Conservation (phyloP, 2,797 vertebrate species). For the Glyptemys insculpta region DNA sequence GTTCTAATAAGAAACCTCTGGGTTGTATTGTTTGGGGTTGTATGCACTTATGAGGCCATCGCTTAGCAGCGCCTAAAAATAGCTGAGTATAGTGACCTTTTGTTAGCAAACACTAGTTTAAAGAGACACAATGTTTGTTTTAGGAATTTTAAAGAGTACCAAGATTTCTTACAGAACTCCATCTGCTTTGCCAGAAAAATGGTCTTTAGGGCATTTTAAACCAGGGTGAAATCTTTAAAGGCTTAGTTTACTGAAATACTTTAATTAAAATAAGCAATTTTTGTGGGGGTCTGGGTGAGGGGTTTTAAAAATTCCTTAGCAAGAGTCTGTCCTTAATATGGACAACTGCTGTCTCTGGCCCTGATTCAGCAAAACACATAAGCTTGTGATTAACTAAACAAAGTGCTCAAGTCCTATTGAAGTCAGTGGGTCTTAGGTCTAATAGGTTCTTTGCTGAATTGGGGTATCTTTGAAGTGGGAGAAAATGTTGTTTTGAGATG, state of each 20-base stretch:
- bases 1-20: background rate
- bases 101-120: conserved; percentile 9
- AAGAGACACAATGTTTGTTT: conserved; percentile 14
- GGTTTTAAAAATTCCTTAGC: background rate
- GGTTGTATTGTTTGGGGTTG: background rate
- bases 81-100: background rate
- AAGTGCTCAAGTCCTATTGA: background rate
- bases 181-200: background rate
- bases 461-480: background rate
- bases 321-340: background rate
- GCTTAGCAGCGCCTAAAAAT: background rate
- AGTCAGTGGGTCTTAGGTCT: background rate
- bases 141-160: background rate
- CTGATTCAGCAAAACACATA: background rate
- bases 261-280: background rate
- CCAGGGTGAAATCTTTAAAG: background rate
- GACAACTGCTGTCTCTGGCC: background rate
- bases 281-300: background rate
- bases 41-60: no score
- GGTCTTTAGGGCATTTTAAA: background rate
- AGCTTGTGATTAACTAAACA: background rate
- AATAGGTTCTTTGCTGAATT: background rate
- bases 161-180: background rate
- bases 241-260: background rate
- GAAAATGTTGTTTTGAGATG: background rate